A percentile compares a stretch with the other conserved stretches of the same genome.
Conservation (phyloP, 2,797 vertebrate genomes). For the Microchirus variegatus region DNA sequence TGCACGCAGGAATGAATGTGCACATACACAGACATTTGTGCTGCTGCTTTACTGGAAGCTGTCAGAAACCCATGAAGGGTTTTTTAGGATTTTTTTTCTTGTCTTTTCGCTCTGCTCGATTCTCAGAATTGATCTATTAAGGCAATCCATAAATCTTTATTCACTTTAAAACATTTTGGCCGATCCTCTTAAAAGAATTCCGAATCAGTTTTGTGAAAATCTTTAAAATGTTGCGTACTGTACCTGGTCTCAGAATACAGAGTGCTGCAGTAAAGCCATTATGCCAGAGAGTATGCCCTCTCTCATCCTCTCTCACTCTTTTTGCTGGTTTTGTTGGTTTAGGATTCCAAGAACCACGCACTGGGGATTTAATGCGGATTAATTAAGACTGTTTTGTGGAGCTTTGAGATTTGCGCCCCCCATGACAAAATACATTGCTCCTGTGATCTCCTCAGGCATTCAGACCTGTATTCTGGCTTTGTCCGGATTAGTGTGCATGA, state of each 20-base stretch:
- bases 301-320: background rate
- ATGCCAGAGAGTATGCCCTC: constrained; percentile 16
- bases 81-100: constrained; percentile 3
- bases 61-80: constrained; percentile 21
- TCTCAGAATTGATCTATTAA: constrained; percentile 44
- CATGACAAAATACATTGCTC: constrained; percentile 23
- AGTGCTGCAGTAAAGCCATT: constrained; percentile 26
- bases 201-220: constrained; percentile 15
- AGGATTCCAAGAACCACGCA: constrained; percentile 16
- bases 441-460: constrained; percentile 43
- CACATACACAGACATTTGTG: constrained; percentile 22
- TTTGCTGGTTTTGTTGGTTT: constrained; percentile 20
- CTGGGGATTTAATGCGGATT: constrained; percentile 42
- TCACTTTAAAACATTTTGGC: constrained; percentile 32
- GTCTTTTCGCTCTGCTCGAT: constrained; percentile 11
- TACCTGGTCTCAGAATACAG: constrained; percentile 7
- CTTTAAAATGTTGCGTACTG: constrained; percentile 10
- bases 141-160: constrained; percentile 45
- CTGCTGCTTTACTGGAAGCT: constrained; percentile 23
- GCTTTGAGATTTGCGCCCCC: constrained; percentile 21
- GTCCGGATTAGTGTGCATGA: constrained; percentile 44
- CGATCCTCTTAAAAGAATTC: background rate
- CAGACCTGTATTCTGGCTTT: constrained; percentile 15
- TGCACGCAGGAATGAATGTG: constrained; percentile 20
- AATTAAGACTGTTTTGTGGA: constrained; percentile 31